Evolutionary conservation across 1,140 invertebrate genomes (phyloP), one percentile per base, ranked within the genome.

Genomic region (Penaeus japonicus): DNA sequence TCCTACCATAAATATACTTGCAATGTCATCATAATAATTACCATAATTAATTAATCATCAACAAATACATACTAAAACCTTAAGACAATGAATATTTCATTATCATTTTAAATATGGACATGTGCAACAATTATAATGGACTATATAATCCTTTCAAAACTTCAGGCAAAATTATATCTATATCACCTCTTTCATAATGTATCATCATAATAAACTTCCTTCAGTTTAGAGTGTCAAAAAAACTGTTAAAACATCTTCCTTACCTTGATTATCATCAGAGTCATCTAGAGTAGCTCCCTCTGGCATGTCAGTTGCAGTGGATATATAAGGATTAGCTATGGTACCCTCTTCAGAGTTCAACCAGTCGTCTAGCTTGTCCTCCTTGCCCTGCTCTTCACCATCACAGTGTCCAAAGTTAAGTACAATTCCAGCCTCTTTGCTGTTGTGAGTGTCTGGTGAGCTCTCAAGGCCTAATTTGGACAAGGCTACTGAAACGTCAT

Each of bases 271-370:
- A 62, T 57, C 32, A 80, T 87, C 85, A 22, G 85, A 87, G 39
- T 77, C 77, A 24, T 87, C 57, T 0, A 80, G 4, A 5, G 15
- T 20, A 32, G 39, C 30, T 18, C 57, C 78, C 4, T 87, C 85
- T 10, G 85, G 85, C 85, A 87, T 79, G 5, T 80, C 47, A n/a
- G 12, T 87, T 17, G 77, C 35, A 30, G 55, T 87, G 24, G 85
- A 87, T 35, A 87, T 78, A 81, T 87, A 87, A 53, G 85, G 85
- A 24, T 87, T 87, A 4, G 53, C 77, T n/a, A 79, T 79, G 53
- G 75, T 87, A 20, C 85, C 77, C 27, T 80, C 77, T 17, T 87
- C 78, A 18, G 85, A 87, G 47, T 87, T 87, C 1, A 87, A 57
- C 85, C 85, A 87, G 22, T 87, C 85, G 54, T 87, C 85, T 7